Conservation (phyloP, 2,797 vertebrate genomes). For the Podarcis siculus region DNA sequence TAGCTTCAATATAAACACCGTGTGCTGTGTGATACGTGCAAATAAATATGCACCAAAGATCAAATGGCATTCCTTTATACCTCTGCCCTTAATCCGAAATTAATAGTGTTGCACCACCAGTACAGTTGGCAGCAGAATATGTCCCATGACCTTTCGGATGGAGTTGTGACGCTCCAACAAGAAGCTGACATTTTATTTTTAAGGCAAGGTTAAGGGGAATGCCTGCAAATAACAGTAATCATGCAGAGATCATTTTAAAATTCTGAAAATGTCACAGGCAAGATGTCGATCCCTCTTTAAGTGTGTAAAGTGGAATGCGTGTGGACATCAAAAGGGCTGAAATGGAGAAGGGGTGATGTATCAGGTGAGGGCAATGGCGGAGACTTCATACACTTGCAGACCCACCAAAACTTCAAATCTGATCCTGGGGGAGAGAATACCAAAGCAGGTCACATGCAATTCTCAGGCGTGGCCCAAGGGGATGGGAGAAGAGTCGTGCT, state of each 20-base stretch:
- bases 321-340: background rate
- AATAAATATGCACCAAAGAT: background rate
- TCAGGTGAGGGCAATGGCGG: background rate
- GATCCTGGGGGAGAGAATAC: too few species aligned
- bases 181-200: background rate
- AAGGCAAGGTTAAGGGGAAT: background rate
- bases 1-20: background rate
- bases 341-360: background rate
- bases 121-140: background rate
- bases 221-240: background rate
- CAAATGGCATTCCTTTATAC: background rate
- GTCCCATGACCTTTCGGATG: background rate
- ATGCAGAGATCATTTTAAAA: background rate
- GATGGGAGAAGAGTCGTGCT: background rate
- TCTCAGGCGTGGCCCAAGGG: background rate
- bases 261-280: background rate
- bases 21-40: background rate
- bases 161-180: background rate
- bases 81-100: background rate
- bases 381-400: background rate
- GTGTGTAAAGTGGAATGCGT: background rate
- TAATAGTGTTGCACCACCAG: background rate
- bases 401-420: background rate
- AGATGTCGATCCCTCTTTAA: background rate
- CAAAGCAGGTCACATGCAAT: background rate